Evolutionary conservation across 2,888 invertebrate species (phyloP), one percentile per base, ranked within the genome.

Genomic region (Sepiola atlantica): DNA sequence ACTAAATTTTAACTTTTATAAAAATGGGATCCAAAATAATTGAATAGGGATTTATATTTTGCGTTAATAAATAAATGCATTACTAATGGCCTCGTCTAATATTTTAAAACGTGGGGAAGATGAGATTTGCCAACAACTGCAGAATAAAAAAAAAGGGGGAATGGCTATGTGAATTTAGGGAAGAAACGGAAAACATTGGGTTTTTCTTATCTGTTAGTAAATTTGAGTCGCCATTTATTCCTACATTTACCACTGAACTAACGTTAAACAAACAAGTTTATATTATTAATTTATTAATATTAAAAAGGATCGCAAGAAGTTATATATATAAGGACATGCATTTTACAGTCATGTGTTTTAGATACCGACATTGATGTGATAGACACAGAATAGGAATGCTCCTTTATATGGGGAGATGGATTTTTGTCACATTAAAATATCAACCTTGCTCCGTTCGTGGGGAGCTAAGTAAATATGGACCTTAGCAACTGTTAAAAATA

Each of bases 401-500:
- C 8, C 45, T 45, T 45, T 45, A 45, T 45, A n/a, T 45, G 45
- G 4, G 45, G 8, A 45, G 45, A 45, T 45, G 45, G 8, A 45
- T 45, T 45, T 45, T 45, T 45, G 8, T 45, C 45, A 45, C 45
- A 45, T 45, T 45, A 45, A 45, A 45, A 45, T 4, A 45, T n/a
- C n/a, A 45, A 45, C 2, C 2, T 45, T 45, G 4, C 45, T 8
- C 45, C 45, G 45, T 4, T 8, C 45, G 45, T 45, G 45, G 45
- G 45, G 8, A 45, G 45, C 4, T 45, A 45, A 45, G 45, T 45
- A 45, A 45, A 45, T 45, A 45, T 45, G 45, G 8, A 45, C 77
- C 77, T n/a, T 77, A 77, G 77, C 77, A 77, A 77, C 77, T 77
- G 32, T 77, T n/a, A 77, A 77, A 77, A 77, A 77, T n/a, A 77